Base-by-base conservation (phyloP, 2,113 vertebrate species). In the Zosterops borbonicus region DNA sequence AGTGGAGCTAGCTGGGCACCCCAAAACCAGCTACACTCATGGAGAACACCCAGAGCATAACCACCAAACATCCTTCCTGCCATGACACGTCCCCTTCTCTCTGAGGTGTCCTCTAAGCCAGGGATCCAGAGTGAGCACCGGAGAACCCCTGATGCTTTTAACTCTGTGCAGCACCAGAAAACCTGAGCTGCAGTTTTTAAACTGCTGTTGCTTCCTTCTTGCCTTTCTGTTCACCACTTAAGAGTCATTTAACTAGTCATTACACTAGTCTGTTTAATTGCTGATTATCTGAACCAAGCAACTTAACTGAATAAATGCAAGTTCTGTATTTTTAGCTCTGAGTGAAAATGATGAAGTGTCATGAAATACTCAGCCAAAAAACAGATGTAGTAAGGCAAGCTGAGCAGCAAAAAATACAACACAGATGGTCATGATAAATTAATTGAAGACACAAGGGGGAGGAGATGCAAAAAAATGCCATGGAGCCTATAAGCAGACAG, bases 341-440 rank as follows among this genome's bases (percentile, higher is more conserved):
- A 77, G 18, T 55, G 78, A 87, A 94, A 95, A 94, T 46, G 33
- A 82, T 75, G 53, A 80, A 92, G 74, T 55, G 16, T 80, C 83
- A 46, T 83, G 83, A 94, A 96, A 95, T 85, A 92, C 49, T 95
- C 94, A 83, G 58, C 89, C 63, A 71, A 82, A 84, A 83, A 90
- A 58, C 92, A 87, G 52, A 91, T 73, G 82, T 63, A 95, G 82
- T 95, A 91, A 92, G 76, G 67, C 89, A 96, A 92, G 84, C 59
- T 83, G 94, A 87, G 80, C 86, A 89, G 59, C 37, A 68, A 86
- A 89, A 90, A 88, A 70, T 70, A 93, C 88, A 93, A 94, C 94
- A 87, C 90, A 96, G 97, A 96, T 92, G 94, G 96, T 52, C 68
- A 74, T 28, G 93, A 90, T 95, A 94, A 95, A 95, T 93, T 94